Conservation (phyloP, 2,888 invertebrate genomes). For the Drosophila nigritarsus region DNA sequence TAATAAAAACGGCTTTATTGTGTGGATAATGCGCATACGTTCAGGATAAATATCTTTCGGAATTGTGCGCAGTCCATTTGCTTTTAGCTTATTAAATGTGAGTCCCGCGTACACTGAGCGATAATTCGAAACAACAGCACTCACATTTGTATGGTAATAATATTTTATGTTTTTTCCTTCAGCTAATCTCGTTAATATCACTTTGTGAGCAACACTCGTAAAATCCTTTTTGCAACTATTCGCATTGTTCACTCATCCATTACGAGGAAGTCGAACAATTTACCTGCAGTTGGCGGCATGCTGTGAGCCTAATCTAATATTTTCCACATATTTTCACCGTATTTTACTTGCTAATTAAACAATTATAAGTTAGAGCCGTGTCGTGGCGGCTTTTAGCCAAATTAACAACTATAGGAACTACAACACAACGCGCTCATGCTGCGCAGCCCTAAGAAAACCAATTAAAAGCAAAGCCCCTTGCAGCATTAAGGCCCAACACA, state of each 20-base stretch:
- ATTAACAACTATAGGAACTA: constrained; percentile 53
- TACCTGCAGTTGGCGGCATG: constrained; percentile 4
- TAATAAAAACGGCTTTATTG: constrained; percentile 62
- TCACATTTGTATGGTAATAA: background rate
- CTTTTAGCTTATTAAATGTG: constrained; percentile 77
- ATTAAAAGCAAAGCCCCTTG: constrained; percentile 74
- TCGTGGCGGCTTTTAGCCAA: constrained; percentile 41
- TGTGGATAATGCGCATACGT: constrained; percentile 63
- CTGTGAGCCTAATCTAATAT: constrained; percentile 58
- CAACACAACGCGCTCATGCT: background rate
- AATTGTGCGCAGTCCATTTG: constrained; percentile 33
- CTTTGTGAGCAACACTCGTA: background rate
- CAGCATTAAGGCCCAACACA: constrained; percentile 53
- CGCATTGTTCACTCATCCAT: constrained; percentile 9
- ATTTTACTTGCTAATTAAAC: constrained; percentile 79
- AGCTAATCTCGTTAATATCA: background rate
- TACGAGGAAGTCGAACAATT: constrained; percentile 11
- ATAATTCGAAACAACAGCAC: constrained; percentile 5
- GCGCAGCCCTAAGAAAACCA: constrained; percentile 60
- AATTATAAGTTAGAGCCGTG: constrained; percentile 69
- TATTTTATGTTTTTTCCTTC: background rate
- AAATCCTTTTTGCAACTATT: constrained; percentile 2
- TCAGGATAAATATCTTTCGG: constrained; percentile 76
- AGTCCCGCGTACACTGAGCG: constrained; percentile 43
- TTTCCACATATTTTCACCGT: constrained; percentile 67